These are phyloP conservation scores for Apostichopus californicus DNA, from an alignment of 35 echinoderm and acorn worm genomes.

Conservation along the genomic window DNA sequence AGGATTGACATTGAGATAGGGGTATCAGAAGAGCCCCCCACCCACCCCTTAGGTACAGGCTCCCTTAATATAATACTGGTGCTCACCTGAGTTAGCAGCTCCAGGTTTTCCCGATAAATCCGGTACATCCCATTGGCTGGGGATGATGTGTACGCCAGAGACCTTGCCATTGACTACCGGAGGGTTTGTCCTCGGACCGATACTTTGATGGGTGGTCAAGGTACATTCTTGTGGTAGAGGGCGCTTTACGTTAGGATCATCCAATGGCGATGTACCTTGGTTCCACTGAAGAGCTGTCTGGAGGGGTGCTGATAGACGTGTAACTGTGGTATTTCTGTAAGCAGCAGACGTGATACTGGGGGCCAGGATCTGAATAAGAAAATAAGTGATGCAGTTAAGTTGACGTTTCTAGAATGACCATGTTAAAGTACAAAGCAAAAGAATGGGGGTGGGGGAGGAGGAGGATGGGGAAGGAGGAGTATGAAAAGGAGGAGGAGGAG, in stretches of 20 bases:
- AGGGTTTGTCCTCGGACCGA: constrained; percentile 82
- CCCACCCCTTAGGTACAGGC: too few species aligned
- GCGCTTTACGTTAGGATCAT: constrained; percentile 82
- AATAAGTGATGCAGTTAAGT: background rate
- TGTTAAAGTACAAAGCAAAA: background rate
- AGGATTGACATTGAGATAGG: too few species aligned
- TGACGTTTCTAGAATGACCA: background rate
- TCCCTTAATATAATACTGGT: background rate
- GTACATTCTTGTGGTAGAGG: constrained; percentile 90
- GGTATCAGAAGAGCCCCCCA: too few species aligned
- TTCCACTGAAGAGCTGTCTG: constrained; percentile 68
- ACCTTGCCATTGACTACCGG: constrained; percentile 76
- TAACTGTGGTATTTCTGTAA: constrained; percentile 59
- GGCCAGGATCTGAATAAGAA: constrained; percentile 69
- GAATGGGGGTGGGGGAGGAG: background rate
- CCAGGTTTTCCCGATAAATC: constrained; percentile 88
- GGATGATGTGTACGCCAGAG: constrained; percentile 74
- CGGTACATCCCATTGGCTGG: constrained; percentile 84
- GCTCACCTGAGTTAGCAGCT: constrained; percentile 89
- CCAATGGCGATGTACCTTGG: constrained; percentile 71
- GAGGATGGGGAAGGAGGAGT: too few species aligned
- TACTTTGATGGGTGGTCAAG: constrained; percentile 67
- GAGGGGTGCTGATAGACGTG: constrained; percentile 80
- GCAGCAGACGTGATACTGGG: constrained; percentile 69
- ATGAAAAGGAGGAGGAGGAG: background rate